These are phyloP conservation scores for Musca vetustissima DNA, from an alignment of 1,140 invertebrate genomes.

Conservation along the genomic window DNA sequence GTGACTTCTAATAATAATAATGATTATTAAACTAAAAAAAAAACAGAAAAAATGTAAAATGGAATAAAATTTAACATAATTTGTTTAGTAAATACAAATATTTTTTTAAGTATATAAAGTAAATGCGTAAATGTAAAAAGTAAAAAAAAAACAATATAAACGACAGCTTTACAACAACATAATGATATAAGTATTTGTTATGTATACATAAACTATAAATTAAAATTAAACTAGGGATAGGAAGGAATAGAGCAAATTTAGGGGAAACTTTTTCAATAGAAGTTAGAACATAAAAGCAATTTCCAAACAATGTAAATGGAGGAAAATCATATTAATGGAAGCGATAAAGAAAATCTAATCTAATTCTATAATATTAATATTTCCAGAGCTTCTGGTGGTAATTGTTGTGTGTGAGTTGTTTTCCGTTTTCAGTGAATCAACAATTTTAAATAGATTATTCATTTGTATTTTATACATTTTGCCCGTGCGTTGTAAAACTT, in stretches of 20 bases:
- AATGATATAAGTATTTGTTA: background rate
- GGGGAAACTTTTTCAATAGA: no score
- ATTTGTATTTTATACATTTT: conserved; percentile 31
- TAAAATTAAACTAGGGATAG: no score
- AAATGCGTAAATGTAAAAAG: background rate
- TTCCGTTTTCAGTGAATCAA: conserved; percentile 27
- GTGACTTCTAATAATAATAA: background rate
- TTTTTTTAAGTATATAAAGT: conserved; percentile 16
- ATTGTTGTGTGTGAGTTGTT: background rate
- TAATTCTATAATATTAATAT: no score
- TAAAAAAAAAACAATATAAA: background rate
- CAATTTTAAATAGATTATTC: conserved; percentile 29
- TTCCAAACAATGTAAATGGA: no score
- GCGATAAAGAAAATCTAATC: no score
- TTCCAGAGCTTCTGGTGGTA: no score
- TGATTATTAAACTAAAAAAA: background rate
- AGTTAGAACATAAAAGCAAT: no score
- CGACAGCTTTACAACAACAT: background rate
- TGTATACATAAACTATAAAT: background rate
- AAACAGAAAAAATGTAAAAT: background rate
- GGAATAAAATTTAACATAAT: background rate
- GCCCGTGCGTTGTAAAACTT: conserved; percentile 20
- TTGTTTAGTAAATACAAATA: background rate
- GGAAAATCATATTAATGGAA: no score
- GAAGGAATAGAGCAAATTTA: no score